Evolutionary conservation across 2,797 vertebrate species (phyloP), one percentile per base, ranked within the genome.

Genomic region (Bradypodion ventrale): DNA sequence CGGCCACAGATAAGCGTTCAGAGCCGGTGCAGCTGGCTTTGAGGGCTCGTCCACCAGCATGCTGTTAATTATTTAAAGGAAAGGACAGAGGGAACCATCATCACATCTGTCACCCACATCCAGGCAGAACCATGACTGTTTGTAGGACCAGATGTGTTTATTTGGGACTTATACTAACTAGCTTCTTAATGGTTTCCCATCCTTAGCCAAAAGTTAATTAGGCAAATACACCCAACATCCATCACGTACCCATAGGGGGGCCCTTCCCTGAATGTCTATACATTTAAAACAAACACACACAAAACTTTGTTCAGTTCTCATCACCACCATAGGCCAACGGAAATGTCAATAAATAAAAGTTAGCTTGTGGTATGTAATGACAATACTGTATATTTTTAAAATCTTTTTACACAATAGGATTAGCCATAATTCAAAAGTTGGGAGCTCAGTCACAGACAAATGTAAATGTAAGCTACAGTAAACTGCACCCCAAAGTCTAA

Each of bases 101-200:
- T 93, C 96, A 96, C 98, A 99, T 98, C 98, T 99, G 98, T 97
- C 97, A 94, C 96, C 95, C 96, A 95, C 96, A 95, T 91, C 29
- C 75, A 93, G 90, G 88, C 90, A 95, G 92, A 95, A 63, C 89
- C 86, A 89, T 89, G 87, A 46, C 84, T 94, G 93, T 63, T 83
- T 85, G 88, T 90, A 90, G 93, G 95, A 97, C 96, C 98, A 99
- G 97, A 99, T 99, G 97, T 98, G 97, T 97, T 97, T 97, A 96
- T 96, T 96, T 70, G 89, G 95, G 92, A 93, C 91, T 92, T 92
- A 93, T 90, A 97, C 95, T 97, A 97, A 97, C 96, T 97, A 98
- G 97, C 97, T 96, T 94, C 96, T 98, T 98, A 98, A 98, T 97
- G 97, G 96, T 96, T 96, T 96, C 94, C 93, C 93, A 88, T 96